These are phyloP conservation scores for Chionis minor DNA, from an alignment of 2,113 vertebrate species.

Conservation along the genomic window DNA sequence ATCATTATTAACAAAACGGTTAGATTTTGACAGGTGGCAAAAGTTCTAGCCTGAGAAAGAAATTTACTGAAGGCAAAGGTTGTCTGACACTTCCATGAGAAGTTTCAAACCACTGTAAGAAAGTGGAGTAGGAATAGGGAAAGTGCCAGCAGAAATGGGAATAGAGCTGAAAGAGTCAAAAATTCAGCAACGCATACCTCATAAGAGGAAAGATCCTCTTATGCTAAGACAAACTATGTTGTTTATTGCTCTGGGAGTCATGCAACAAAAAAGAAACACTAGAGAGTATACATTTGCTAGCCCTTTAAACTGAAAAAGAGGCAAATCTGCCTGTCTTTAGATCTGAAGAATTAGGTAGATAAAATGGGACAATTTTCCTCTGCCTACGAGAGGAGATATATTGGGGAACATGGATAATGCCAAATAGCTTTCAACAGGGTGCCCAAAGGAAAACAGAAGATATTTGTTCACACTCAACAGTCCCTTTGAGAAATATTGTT, in stretches of 20 bases:
- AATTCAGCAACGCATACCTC: not conserved
- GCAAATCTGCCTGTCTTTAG: not conserved
- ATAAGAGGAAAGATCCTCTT: not conserved
- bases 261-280: not conserved
- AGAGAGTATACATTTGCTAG: not conserved
- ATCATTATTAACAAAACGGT: not conserved
- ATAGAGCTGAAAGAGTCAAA: not conserved
- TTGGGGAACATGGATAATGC: not conserved
- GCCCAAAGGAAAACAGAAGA: constrained; percentile 45
- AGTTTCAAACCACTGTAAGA: not conserved
- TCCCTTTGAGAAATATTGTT: constrained; percentile 48
- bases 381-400: not conserved
- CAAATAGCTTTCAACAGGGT: constrained; percentile 52
- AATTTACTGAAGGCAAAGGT: not conserved
- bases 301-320: not conserved
- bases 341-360: not conserved
- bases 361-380: not conserved
- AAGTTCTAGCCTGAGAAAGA: not conserved
- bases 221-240: not conserved
- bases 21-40: not conserved
- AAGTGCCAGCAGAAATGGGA: not conserved
- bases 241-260: not conserved
- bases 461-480: constrained; percentile 61
- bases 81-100: not conserved
- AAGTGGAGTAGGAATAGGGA: not conserved